Evolutionary conservation across 2,888 invertebrate species (phyloP).

Genomic region (Herminia tarsipennalis): DNA sequence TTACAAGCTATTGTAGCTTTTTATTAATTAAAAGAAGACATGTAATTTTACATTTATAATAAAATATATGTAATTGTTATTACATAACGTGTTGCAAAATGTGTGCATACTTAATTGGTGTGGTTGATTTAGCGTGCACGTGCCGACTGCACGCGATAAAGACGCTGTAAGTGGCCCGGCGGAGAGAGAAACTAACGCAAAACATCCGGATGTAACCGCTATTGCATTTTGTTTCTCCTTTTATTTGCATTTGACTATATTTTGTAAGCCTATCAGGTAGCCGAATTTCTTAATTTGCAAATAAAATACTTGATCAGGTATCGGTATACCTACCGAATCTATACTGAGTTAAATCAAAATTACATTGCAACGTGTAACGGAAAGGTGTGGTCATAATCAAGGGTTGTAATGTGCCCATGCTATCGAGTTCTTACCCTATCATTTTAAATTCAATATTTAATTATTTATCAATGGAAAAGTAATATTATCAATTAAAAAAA

Average conservation of each 20-base stretch:
- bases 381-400: too few relatives aligned
- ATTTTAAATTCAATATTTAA: too few relatives aligned
- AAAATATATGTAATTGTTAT: slow-evolving; percentile 27
- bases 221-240: neutral
- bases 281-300: neutral
- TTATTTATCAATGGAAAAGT: too few relatives aligned
- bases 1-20: slow-evolving; percentile 14
- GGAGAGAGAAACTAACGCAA: slow-evolving; percentile 18
- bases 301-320: neutral
- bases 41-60: slow-evolving; percentile 26
- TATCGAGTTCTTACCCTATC: too few relatives aligned
- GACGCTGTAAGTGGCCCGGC: slow-evolving; percentile 1
- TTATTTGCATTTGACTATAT: slow-evolving; percentile 4
- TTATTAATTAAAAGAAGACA: slow-evolving; percentile 16
- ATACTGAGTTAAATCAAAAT: too few relatives aligned
- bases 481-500: too few relatives aligned
- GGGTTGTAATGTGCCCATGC: too few relatives aligned
- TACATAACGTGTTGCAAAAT: slow-evolving; percentile 36
- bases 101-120: slow-evolving; percentile 33
- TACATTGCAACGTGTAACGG: too few relatives aligned
- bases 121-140: slow-evolving; percentile 35
- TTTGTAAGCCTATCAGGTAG: neutral
- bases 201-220: slow-evolving; percentile 36
- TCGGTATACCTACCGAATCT: too few relatives aligned
- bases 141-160: slow-evolving; percentile 38